phyloP scores from a whole-genome alignment of 1,140 invertebrate genomes.

The Drosophila lowei region DNA sequence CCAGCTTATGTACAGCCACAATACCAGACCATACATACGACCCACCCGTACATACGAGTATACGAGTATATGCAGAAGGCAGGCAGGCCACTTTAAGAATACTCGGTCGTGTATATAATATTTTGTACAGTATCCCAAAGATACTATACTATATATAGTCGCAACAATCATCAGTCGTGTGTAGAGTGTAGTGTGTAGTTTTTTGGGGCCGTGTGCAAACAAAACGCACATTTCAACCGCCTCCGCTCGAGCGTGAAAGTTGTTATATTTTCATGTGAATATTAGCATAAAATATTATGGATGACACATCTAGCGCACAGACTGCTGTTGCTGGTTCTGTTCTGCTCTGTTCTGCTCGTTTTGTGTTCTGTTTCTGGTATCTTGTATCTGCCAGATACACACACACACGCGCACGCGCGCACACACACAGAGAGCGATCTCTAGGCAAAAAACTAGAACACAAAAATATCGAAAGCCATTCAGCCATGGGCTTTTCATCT shows the following conservation, averaged over 20 bases:
- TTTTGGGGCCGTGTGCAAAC: slow-evolving; percentile 78
- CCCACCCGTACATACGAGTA: slow-evolving; percentile 2
- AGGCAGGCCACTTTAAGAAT: slow-evolving; percentile 64
- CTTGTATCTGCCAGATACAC: slow-evolving; percentile 52
- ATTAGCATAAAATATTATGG: slow-evolving; percentile 82
- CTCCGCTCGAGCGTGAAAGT: slow-evolving; percentile 77
- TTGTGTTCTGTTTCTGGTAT: slow-evolving; percentile 7
- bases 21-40: slow-evolving; percentile 28
- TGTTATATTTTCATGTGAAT: slow-evolving; percentile 72
- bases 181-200: slow-evolving; percentile 6
- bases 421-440: slow-evolving; percentile 8
- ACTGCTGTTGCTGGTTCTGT: slow-evolving; percentile 14
- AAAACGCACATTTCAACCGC: slow-evolving; percentile 80
- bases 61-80: slow-evolving; percentile 1
- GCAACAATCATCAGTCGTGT: slow-evolving; percentile 16
- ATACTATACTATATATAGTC: slow-evolving; percentile 17
- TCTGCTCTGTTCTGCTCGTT: slow-evolving; percentile 31
- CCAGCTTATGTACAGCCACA: slow-evolving; percentile 40
- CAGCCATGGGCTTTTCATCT: slow-evolving; percentile 63
- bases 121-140: slow-evolving; percentile 31
- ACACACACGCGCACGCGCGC: slow-evolving; percentile 2
- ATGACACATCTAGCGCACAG: slow-evolving; percentile 75
- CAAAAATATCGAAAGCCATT: slow-evolving; percentile 65
- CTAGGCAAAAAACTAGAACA: slow-evolving; percentile 46
- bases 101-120: slow-evolving; percentile 38